Evolutionary conservation across 2,113 vertebrate genomes (phyloP), one percentile per base, ranked within the genome.

Genomic region (Myrmophylax atrothorax): DNA sequence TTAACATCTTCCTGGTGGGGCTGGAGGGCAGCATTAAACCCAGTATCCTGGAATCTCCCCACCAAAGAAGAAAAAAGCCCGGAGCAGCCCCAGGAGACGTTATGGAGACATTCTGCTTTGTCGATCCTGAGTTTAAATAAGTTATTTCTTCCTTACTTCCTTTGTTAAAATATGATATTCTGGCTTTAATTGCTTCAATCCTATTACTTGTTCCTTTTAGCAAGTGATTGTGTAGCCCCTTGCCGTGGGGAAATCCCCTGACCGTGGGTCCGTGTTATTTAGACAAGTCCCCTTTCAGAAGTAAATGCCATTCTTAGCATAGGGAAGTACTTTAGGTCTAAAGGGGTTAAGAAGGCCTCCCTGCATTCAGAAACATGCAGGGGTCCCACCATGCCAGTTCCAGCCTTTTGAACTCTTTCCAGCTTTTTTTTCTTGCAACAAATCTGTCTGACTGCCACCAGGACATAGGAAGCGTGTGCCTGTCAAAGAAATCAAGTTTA

Each of bases 271-370:
- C 88, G 12, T 94, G 94, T 86, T 96, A 84, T 85, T 97, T 74
- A 97, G 97, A 98, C 97, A 98, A 97, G 94, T 96, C 84, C 72
- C 91, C 98, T 97, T 97, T 96, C 95, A 95, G 95, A 93, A 97
- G 89, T 92, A 97, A 98, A 97, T 97, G 97, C 97, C 98, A 97
- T 98, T 98, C 97, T 97, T 97, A 97, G 97, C 97, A 93, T 94
- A 96, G 96, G 97, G 96, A 97, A 97, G 97, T 97, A 97, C 94
- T 98, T 97, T 97, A 97, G 97, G 97, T 97, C 97, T 67, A 97
- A 98, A 99, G 98, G 98, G 98, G 98, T 99, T 99, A 99, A 99
- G 97, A 89, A 97, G 97, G 98, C 98, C 98, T 98, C 97, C 98
- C 98, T 98, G 97, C 97, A 98, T 98, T 98, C 98, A 97, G 98